phyloP scores from a whole-genome alignment of 2,888 invertebrate genomes.

The Eilema caniola region DNA sequence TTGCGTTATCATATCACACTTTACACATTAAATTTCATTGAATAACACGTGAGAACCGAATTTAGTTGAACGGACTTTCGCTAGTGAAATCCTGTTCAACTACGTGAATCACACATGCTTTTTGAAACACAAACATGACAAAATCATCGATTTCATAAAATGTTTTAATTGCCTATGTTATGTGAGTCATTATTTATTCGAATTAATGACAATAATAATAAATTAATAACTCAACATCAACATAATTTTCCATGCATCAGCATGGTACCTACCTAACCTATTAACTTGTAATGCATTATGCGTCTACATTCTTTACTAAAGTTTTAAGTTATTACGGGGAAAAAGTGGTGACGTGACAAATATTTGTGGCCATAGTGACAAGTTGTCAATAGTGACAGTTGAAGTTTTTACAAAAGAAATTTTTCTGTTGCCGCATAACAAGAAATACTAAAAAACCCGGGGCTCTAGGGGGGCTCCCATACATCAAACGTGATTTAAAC shows the following conservation, averaged over 20 bases:
- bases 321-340: too few species aligned
- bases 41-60: background rate
- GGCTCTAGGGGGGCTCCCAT: too few species aligned
- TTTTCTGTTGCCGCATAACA: too few species aligned
- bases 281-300: too few species aligned
- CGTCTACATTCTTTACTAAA: too few species aligned
- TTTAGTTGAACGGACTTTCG: background rate
- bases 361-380: too few species aligned
- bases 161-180: background rate
- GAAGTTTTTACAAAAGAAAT: too few species aligned
- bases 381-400: too few species aligned
- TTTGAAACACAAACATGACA: background rate
- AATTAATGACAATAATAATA: background rate
- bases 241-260: background rate
- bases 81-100: background rate
- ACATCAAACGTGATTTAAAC: too few species aligned
- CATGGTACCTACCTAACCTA: background rate
- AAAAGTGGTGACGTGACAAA: too few species aligned
- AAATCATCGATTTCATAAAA: background rate
- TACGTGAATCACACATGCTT: background rate
- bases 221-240: background rate
- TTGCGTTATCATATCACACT: background rate
- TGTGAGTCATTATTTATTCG: background rate
- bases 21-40: background rate
- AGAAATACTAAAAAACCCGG: too few species aligned